Base-by-base conservation (phyloP, 2,113 vertebrate species). In the Dascyllus trimaculatus region DNA sequence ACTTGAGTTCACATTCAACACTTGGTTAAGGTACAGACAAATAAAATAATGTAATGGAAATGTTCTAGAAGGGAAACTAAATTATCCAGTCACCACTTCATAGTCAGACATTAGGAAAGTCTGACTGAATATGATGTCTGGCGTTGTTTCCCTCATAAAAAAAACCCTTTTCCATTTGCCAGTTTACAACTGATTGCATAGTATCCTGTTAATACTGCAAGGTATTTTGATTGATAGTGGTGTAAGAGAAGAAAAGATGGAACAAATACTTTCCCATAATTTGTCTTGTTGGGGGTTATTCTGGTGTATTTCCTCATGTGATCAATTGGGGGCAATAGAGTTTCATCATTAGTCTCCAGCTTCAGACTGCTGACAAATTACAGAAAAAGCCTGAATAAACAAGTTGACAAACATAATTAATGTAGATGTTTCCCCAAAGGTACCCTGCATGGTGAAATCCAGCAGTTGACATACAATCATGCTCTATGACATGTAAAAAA, bases 241-340 rank as follows among this genome's bases (percentile, higher is more conserved):
- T 14, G 4, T 48, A 13, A 6, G 11, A 1, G 17, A 5, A 22
- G n/a, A 59, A 72, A 48, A 22, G 10, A 11, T 9, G 24, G 26
- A 59, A 49, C 3, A 43, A 62, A 48, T 14, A 4, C 5, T 51
- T 24, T 21, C 29, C n/a, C 17, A 29, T 18, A 29, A 35, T 67
- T 26, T 53, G 0, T 40, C 7, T n/a, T 59, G 17, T 46, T 19
- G 14, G 19, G 38, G 17, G 6, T 52, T 13, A 26, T 24, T 21
- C 11, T 29, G 45, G 10, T 88, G 80, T 19, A 77, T 10, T 86
- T 70, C 61, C n/a, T 3, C 3, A 11, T 81, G 9, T 76, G 75
- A 38, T 60, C 88, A 84, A 40, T 25, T 21, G 86, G 71, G 75
- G 84, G 82, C 64, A 49, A 17, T 51, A 82, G 48, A 64, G 74